A percentile compares a stretch with the other conserved stretches of the same genome.
These are phyloP conservation scores for Hyposoter didymator DNA, from an alignment of 2,888 invertebrate species.

Conservation along the genomic window DNA sequence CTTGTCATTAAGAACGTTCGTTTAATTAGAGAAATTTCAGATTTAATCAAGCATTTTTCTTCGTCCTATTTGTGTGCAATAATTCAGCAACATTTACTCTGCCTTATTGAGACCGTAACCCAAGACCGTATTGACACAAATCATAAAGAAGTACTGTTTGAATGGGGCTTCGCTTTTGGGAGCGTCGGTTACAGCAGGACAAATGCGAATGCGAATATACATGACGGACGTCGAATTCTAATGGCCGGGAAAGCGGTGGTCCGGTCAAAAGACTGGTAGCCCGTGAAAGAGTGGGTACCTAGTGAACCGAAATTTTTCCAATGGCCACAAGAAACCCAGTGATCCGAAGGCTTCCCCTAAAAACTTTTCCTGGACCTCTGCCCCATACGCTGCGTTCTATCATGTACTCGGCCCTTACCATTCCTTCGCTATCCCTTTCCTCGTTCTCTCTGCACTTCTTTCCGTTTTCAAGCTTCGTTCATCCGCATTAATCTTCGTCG, in stretches of 20 bases:
- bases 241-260: slow-evolving; percentile 49
- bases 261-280: slow-evolving; percentile 59
- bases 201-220: slow-evolving; percentile 46
- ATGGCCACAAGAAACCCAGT: slow-evolving; percentile 44
- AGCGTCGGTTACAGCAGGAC: slow-evolving; percentile 25
- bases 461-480: slow-evolving; percentile 22
- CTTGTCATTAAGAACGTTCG: slow-evolving; percentile 5
- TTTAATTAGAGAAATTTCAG: neutral
- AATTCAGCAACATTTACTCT: neutral
- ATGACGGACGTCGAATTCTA: slow-evolving; percentile 61
- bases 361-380: slow-evolving; percentile 50
- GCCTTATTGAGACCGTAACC: neutral
- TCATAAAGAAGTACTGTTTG: neutral
- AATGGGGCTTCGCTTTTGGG: slow-evolving; percentile 18
- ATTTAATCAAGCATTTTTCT: neutral
- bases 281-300: slow-evolving; percentile 65
- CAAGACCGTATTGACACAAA: neutral
- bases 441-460: slow-evolving; percentile 23
- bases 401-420: neutral
- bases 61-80: too few species aligned
- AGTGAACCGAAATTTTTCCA: slow-evolving; percentile 68
- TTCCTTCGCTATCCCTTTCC: neutral
- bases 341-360: slow-evolving; percentile 51
- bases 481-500: slow-evolving; percentile 65
- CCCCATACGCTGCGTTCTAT: slow-evolving; percentile 21